Percentiles rank a stretch among this genome's conserved stretches.
These are phyloP conservation scores for Odontomyia ornata DNA, from an alignment of 2,888 invertebrate species.

Conservation along the genomic window DNA sequence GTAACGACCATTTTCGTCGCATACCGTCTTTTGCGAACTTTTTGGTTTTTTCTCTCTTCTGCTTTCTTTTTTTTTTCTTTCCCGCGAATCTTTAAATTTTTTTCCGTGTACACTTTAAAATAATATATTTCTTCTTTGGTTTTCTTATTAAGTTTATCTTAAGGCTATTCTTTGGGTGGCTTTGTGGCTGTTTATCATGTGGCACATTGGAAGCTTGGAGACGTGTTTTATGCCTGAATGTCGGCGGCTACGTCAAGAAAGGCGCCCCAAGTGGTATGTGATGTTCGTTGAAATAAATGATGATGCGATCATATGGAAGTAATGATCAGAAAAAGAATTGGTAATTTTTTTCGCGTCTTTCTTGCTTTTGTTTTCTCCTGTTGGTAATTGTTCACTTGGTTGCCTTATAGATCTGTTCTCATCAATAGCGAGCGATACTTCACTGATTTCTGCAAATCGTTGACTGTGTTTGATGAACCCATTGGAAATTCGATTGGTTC, in stretches of 20 bases:
- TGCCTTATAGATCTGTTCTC: no score
- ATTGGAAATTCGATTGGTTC: neutral
- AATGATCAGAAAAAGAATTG: constrained; percentile 11
- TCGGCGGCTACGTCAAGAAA: constrained; percentile 32
- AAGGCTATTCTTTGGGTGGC: neutral
- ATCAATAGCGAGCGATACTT: neutral
- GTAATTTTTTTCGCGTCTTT: no score
- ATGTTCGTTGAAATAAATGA: constrained; percentile 24
- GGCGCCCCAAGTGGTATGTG: constrained; percentile 27
- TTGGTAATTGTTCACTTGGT: no score
- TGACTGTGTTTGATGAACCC: constrained; percentile 3
- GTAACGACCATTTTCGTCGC: constrained; percentile 30
- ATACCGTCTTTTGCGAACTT: neutral
- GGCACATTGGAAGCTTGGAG: constrained; percentile 15
- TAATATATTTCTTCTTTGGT: neutral
- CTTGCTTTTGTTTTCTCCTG: no score
- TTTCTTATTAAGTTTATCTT: neutral
- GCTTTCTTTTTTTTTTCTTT: neutral
- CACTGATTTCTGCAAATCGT: constrained; percentile 15
- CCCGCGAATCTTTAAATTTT: no score
- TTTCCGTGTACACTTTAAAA: neutral
- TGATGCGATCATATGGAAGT: constrained; percentile 27
- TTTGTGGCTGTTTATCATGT: constrained; percentile 22
- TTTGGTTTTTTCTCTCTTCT: neutral
- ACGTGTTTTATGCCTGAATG: constrained; percentile 35